Percentiles rank a stretch among this genome's conserved stretches.
Evolutionary conservation across 2,113 vertebrate genomes (phyloP).

Genomic region (Ictidomys tridecemlineatus): DNA sequence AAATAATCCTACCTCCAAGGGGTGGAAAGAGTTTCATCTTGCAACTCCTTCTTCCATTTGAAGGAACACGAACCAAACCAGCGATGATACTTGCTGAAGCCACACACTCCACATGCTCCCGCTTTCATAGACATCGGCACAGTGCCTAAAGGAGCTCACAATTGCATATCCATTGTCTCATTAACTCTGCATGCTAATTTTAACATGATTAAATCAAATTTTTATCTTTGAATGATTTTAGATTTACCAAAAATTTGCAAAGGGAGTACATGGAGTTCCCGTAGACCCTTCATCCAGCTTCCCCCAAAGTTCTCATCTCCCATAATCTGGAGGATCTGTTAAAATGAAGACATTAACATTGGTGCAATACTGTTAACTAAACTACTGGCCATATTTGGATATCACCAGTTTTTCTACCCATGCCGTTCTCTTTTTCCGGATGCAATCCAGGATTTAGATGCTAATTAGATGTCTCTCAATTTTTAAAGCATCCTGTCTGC

Average conservation of each 20-base stretch:
- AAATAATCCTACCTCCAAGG: neutral
- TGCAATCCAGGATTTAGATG: conserved; percentile 6
- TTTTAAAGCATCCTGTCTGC: neutral
- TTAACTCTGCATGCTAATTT: neutral
- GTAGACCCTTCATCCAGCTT: neutral
- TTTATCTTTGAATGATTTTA: conserved; percentile 21
- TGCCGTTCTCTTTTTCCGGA: neutral
- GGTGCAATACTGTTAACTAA: neutral
- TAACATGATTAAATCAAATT: neutral
- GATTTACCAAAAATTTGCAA: conserved; percentile 15
- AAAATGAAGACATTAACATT: neutral
- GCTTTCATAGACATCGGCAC: neutral
- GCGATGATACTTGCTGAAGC: neutral
- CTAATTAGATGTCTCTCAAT: neutral
- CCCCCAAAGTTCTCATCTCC: neutral
- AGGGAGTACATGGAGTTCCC: neutral
- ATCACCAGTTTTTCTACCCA: neutral
- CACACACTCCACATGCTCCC: neutral
- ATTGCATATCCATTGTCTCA: neutral
- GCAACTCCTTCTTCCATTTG: neutral
- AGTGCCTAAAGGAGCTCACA: neutral
- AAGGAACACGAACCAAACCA: neutral
- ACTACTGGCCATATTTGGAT: neutral
- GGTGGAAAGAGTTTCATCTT: neutral
- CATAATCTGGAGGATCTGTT: neutral